Base-by-base conservation (phyloP, 2,888 invertebrate genomes). In the Luperina nickerlii region DNA sequence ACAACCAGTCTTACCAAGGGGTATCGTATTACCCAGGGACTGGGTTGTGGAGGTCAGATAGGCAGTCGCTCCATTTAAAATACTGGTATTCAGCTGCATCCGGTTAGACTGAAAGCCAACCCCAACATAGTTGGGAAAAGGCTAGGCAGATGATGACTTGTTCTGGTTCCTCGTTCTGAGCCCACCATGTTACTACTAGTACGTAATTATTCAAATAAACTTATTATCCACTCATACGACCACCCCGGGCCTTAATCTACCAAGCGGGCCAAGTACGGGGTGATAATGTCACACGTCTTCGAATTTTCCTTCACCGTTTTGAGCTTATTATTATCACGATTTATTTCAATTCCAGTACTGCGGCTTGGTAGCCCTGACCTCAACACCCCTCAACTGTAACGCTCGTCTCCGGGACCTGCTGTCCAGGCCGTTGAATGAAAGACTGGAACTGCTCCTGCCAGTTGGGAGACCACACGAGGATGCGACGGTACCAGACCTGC, bases 321-420 rank as follows among this genome's bases (percentile, higher is more conserved):
- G 11, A n/a, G 5, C 11, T 20, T 27, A 27, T 20, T 45, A 48
- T 48, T 24, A 18, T 48, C 11, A 24, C 7, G 18, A 45, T 54
- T 15, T 0, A 7, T 66, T 79, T 74, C 60, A 1, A 74, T 94
- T 97, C 65, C 96, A 98, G 98, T 98, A 98, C 91, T 98, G 98
- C 75, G 99, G 99, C 0, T 95, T 99, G 70, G 98, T 98, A 70
- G 98, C 99, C 0, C 96, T 99, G 65, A 98, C 99, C 0, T 99
- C 99, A 6, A 99, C 99, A 0, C 99, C 99, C 0, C 95, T 99
- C 70, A 99, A 99, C 94, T 99, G 99, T 94, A 99, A 99, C 18
- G 98, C 98, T 6, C 98, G 98, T 0, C 96, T 99, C 42, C 97
- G 98, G 20, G 95, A 96, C 38, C 97, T 99, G 11, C 97, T 99